Conservation (phyloP, 2,888 invertebrate species). For the Pteria penguin region DNA sequence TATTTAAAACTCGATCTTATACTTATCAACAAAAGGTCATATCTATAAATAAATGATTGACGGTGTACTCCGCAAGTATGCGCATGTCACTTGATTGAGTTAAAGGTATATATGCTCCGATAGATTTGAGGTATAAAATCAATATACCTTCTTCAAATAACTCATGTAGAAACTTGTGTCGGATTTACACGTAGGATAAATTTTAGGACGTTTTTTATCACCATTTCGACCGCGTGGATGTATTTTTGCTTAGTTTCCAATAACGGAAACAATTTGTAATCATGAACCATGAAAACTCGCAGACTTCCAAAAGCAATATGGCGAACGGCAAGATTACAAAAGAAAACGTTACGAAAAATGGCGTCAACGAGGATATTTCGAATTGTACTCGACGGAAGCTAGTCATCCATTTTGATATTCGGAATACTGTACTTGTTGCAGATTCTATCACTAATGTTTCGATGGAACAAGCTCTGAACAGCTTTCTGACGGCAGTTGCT, state of each 20-base stretch:
- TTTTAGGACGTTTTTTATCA: no score
- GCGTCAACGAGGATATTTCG: neutral
- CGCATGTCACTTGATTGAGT: conserved; percentile 1
- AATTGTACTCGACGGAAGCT: conserved; percentile 68
- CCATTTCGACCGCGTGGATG: neutral
- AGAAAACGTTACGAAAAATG: neutral
- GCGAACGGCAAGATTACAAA: neutral
- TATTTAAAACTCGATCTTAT: no score
- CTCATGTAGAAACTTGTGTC: neutral
- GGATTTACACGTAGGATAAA: no score
- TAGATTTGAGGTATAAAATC: neutral
- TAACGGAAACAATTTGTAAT: neutral
- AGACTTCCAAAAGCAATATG: neutral
- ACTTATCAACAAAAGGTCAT: no score
- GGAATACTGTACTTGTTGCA: conserved; percentile 79
- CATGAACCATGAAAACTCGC: neutral
- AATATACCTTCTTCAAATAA: neutral
- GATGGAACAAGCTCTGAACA: conserved; percentile 79
- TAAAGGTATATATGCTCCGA: neutral
- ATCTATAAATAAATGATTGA: no score
- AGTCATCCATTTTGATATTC: conserved; percentile 78
- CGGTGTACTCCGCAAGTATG: neutral
- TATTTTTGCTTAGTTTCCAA: neutral
- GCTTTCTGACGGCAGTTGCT: conserved; percentile 78
- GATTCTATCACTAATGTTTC: conserved; percentile 76